A percentile compares a stretch with the other conserved stretches of the same genome.
These are phyloP conservation scores for Trachymyrmex cornetzi DNA, from an alignment of 1,140 invertebrate species.

Conservation along the genomic window DNA sequence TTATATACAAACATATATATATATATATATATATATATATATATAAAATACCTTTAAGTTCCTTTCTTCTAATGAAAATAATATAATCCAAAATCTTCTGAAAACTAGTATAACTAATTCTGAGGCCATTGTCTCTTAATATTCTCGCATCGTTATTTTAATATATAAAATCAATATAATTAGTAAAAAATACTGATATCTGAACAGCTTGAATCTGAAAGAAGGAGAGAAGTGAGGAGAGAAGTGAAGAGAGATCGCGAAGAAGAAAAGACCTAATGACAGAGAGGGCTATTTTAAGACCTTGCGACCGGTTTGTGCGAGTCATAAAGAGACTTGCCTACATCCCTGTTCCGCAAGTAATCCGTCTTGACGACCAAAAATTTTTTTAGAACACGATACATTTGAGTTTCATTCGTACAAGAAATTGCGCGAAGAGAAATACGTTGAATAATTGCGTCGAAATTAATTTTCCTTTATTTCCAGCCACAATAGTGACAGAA, in stretches of 20 bases:
- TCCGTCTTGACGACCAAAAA: constrained; percentile 22
- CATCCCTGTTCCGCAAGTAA: constrained; percentile 9
- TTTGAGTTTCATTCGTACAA: constrained; percentile 14
- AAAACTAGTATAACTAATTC: background rate
- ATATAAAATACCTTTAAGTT: background rate
- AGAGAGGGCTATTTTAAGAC: constrained; percentile 57
- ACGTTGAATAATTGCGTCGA: background rate
- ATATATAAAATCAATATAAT: constrained; percentile 2
- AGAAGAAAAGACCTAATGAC: constrained; percentile 48
- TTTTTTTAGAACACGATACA: constrained; percentile 34
- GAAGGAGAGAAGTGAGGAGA: background rate
- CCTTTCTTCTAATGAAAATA: background rate
- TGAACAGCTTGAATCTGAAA: background rate
- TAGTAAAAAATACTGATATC: background rate
- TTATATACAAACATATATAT: background rate
- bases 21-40: background rate
- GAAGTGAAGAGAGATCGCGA: background rate
- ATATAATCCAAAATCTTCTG: background rate
- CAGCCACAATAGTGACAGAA: background rate
- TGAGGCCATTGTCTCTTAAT: background rate
- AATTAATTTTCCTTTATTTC: constrained; percentile 21
- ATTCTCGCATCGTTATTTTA: background rate
- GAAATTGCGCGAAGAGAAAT: constrained; percentile 17
- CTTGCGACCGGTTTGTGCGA: constrained; percentile 47
- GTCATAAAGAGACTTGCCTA: constrained; percentile 21